Evolutionary conservation across 2,113 vertebrate species (phyloP).

Genomic region (Pygoscelis antarcticus): DNA sequence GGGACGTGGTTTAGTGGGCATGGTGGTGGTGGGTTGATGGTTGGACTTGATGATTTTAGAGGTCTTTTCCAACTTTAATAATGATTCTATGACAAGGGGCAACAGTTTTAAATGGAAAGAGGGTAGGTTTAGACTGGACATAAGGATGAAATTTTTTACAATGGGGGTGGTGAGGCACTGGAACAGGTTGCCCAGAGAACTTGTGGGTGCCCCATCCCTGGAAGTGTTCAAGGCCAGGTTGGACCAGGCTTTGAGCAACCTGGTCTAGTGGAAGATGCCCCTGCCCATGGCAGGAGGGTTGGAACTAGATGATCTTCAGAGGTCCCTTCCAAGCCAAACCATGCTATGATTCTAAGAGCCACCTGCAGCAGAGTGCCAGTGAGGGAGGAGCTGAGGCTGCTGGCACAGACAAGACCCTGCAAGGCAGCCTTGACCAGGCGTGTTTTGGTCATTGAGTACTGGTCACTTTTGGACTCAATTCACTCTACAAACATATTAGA

Average conservation of each 20-base stretch:
- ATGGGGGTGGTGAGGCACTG: neutral
- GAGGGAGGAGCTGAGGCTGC: neutral
- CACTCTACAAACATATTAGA: neutral
- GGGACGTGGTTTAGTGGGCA: too few relatives aligned
- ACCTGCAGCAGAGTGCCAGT: neutral
- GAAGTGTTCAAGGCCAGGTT: neutral
- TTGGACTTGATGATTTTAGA: too few relatives aligned
- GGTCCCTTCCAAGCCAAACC: neutral
- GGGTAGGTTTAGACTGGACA: too few relatives aligned
- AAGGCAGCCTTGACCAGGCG: neutral
- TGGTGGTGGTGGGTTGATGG: too few relatives aligned
- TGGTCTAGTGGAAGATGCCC: neutral
- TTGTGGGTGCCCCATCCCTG: neutral
- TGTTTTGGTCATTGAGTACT: neutral
- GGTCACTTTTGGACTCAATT: neutral
- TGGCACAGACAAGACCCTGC: neutral
- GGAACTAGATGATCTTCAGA: neutral
- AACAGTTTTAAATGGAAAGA: neutral
- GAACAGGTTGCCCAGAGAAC: neutral
- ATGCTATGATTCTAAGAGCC: neutral
- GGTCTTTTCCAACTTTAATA: too few relatives aligned
- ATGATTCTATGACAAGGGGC: neutral
- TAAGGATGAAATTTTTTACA: neutral
- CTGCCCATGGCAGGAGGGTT: neutral
- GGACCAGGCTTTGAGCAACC: neutral